Base-by-base conservation (phyloP, 2,797 vertebrate genomes). In the Halcyon leucocephala region DNA sequence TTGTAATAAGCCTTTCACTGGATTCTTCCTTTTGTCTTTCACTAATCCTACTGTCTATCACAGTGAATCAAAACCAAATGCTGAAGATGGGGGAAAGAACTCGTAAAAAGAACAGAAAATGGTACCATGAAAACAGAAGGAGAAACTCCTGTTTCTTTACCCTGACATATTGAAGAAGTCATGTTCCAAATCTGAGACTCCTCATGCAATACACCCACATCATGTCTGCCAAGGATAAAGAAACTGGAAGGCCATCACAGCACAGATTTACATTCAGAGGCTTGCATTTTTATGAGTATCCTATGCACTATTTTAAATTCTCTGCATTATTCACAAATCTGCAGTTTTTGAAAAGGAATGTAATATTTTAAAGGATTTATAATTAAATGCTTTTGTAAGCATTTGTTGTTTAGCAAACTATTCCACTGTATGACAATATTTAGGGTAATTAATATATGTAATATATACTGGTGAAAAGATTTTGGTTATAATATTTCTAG, bases 11-110 rank as follows among this genome's bases (percentile, higher is more conserved):
- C 22, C 42, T 95, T 95, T 66, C 44, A 9, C 37, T 92, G 70
- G 28, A 82, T 90, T 61, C 61, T 90, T 95, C 37, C 77, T 90
- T 72, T 90, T 96, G 86, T 92, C 51, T 94, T 90, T 74, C 86
- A 78, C 15, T 71, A 66, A 58, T 86, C 61, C 46, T 33, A 57
- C 48, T 57, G 85, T 80, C 90, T 95, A 55, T 64, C 73, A 42
- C 61, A 65, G 12, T n/a, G 41, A 94, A 94, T 70, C 66, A 72
- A 95, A 90, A 84, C 20, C 85, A 94, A 94, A 88, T 85, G 92
- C 87, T 91, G 33, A 84, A 76, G 35, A 19, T 0, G 6, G 19
- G 8, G 7, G 22, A 86, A 82, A 79, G 39, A 89, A 86, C 33
- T 84, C 1, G 0, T 42, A 39, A 72, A 82, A 91, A 66, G 57